Evolutionary conservation across 2,797 vertebrate species (phyloP).

Genomic region (Monodelphis domestica): DNA sequence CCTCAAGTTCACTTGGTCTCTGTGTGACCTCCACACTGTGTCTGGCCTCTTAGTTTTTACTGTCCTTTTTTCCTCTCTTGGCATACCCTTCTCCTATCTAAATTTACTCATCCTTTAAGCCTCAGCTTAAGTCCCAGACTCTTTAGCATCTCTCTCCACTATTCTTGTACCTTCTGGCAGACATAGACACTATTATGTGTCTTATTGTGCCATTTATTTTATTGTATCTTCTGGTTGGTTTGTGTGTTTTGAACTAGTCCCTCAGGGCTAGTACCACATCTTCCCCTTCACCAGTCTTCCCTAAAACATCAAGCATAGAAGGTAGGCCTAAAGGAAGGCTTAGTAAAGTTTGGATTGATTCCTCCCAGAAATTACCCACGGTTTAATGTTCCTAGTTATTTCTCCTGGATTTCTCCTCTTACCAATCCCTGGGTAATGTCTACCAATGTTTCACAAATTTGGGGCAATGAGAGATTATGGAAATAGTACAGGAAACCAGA

Average conservation of each 20-base stretch:
- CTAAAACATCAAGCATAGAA: not conserved
- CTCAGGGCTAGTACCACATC: not conserved
- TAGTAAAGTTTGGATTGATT: not conserved
- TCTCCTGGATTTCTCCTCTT: slow-evolving; percentile 1
- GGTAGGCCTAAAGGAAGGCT: not conserved
- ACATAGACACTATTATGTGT: not conserved
- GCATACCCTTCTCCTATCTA: slow-evolving; percentile 1
- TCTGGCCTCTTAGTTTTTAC: slow-evolving; percentile 3
- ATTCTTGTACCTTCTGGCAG: not conserved
- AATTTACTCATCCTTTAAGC: slow-evolving; percentile 21
- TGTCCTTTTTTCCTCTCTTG: not conserved
- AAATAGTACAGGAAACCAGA: not conserved
- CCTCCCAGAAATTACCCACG: not conserved
- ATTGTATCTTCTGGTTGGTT: not conserved
- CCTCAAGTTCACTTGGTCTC: not conserved
- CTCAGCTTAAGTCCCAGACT: not conserved
- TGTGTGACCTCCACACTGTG: not conserved
- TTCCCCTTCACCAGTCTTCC: not conserved
- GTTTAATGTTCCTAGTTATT: not conserved
- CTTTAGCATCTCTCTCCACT: not conserved
- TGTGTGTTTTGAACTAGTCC: not conserved
- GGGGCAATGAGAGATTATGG: not conserved
- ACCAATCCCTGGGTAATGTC: not conserved
- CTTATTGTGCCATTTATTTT: not conserved
- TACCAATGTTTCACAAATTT: slow-evolving; percentile 3